A percentile compares a stretch with the other conserved stretches of the same genome.
Evolutionary conservation across 2,888 invertebrate species (phyloP).

Genomic region (Plagodis dolabraria): DNA sequence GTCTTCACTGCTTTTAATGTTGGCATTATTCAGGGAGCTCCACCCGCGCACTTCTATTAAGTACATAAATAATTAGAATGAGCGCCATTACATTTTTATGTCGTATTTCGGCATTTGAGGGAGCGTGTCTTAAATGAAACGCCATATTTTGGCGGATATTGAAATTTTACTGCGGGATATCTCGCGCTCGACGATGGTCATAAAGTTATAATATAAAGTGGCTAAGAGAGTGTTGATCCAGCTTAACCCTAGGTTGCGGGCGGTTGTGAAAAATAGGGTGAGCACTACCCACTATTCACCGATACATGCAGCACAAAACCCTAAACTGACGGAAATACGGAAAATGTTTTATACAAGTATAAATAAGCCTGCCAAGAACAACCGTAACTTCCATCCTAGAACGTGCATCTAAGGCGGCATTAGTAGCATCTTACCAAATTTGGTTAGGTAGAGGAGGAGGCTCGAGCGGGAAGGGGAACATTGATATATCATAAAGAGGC

Average conservation of each 20-base stretch:
- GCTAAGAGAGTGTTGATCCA: slow-evolving; percentile 37
- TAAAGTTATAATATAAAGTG: slow-evolving; percentile 43
- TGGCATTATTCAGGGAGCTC: slow-evolving; percentile 33
- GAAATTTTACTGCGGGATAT: slow-evolving; percentile 66
- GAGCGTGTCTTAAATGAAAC: slow-evolving; percentile 61
- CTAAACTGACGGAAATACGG: too few species aligned
- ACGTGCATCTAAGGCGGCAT: too few species aligned
- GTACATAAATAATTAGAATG: slow-evolving; percentile 48
- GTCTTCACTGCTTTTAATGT: slow-evolving; percentile 33
- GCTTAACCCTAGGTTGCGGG: slow-evolving; percentile 12
- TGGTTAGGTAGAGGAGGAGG: too few species aligned
- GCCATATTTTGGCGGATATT: slow-evolving; percentile 68
- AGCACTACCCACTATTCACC: slow-evolving; percentile 47
- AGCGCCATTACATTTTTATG: slow-evolving; percentile 51
- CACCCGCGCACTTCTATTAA: slow-evolving; percentile 36
- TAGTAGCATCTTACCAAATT: too few species aligned
- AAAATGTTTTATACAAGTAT: too few species aligned
- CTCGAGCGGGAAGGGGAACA: too few species aligned
- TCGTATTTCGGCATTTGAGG: slow-evolving; percentile 53
- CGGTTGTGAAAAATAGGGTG: slow-evolving; percentile 48
- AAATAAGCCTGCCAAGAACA: too few species aligned
- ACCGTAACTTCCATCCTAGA: too few species aligned
- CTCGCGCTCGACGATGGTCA: slow-evolving; percentile 51
- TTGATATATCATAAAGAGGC: too few species aligned
- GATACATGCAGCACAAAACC: slow-evolving; percentile 54